phyloP scores from a whole-genome alignment of 1,140 invertebrate species.

The Colletes latitarsis region DNA sequence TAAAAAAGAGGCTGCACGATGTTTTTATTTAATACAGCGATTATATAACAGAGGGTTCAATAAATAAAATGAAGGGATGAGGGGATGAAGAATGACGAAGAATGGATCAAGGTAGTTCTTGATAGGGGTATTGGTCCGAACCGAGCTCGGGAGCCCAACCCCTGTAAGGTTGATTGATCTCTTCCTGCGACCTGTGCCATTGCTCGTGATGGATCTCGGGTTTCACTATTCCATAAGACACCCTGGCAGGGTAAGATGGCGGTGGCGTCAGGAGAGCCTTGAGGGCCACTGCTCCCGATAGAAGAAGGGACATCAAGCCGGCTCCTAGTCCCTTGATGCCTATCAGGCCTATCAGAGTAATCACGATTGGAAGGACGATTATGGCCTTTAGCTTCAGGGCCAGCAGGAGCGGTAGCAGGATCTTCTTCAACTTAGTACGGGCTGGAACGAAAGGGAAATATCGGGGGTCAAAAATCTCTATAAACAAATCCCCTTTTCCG shows the following conservation, averaged over 20 bases:
- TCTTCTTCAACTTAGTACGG: constrained; percentile 84
- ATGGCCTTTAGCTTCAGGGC: constrained; percentile 84
- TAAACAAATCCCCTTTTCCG: too few relatives aligned
- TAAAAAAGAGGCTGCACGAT: constrained; percentile 9
- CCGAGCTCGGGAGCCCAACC: constrained; percentile 74
- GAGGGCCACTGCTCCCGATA: constrained; percentile 82
- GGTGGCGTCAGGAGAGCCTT: constrained; percentile 79
- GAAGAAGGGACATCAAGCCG: constrained; percentile 83
- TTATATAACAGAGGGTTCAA: constrained; percentile 17
- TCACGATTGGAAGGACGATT: constrained; percentile 84
- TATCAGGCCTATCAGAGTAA: constrained; percentile 83
- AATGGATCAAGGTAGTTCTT: constrained; percentile 68
- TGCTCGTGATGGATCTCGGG: constrained; percentile 79
- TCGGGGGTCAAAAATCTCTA: not conserved
- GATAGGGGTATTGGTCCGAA: constrained; percentile 74
- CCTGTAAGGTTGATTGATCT: constrained; percentile 74
- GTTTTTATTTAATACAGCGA: constrained; percentile 26
- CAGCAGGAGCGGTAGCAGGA: constrained; percentile 84
- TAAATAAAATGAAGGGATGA: constrained; percentile 67
- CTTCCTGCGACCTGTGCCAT: constrained; percentile 81
- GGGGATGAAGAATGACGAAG: constrained; percentile 34
- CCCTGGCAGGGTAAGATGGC: constrained; percentile 72
- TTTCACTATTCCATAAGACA: constrained; percentile 80
- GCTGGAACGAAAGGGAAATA: constrained; percentile 77
- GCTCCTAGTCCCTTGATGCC: constrained; percentile 85